Evolutionary conservation across 2,113 vertebrate genomes (phyloP).

Genomic region (Tachuris rubrigastra): DNA sequence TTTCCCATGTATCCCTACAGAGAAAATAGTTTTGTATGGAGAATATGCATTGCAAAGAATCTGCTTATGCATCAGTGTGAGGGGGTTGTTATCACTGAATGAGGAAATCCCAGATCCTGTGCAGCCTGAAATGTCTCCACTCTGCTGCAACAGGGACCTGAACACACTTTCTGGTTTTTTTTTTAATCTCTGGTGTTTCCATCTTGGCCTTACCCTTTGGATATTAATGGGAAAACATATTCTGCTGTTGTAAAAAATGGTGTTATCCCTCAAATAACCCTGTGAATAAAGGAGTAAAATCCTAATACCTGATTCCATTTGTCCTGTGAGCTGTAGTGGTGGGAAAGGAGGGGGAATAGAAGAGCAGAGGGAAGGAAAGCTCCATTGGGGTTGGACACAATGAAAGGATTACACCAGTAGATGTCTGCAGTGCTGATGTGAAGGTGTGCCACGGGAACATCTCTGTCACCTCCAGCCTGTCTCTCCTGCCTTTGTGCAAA

Average conservation of each 20-base stretch:
- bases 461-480: neutral
- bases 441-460: neutral
- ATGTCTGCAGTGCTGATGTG: too few species aligned
- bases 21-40: neutral
- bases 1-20: neutral
- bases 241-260: neutral
- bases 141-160: neutral
- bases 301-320: neutral
- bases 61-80: neutral
- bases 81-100: neutral
- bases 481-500: neutral
- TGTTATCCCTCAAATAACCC: neutral
- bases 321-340: neutral
- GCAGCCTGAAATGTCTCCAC: neutral
- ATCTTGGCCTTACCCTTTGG: neutral
- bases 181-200: neutral
- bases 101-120: neutral
- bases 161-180: neutral
- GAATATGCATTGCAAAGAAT: neutral
- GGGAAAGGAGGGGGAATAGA: neutral
- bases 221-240: neutral
- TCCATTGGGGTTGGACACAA: neutral
- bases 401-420: neutral
- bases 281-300: neutral
- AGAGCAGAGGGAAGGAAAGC: neutral